Percentiles rank a stretch among this genome's conserved stretches.
Conservation (phyloP, 2,797 vertebrate species). For the Phalloptychus januarius region DNA sequence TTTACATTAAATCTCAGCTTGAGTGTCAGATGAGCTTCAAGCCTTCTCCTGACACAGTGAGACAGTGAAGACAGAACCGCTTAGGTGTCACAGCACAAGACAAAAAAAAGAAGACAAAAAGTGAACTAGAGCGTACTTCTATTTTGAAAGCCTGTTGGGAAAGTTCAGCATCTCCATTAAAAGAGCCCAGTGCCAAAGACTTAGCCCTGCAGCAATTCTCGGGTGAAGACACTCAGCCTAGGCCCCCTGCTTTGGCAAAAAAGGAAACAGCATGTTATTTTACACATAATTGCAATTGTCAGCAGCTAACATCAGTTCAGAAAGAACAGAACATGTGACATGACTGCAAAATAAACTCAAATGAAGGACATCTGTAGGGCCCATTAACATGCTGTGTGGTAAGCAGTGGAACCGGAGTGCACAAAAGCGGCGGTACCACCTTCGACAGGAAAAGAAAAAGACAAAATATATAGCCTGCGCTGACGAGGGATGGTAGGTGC, state of each 20-base stretch:
- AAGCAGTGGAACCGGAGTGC: slow-evolving; percentile 55
- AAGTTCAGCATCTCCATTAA: slow-evolving; percentile 59
- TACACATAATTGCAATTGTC: slow-evolving; percentile 94
- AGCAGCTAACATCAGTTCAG: slow-evolving; percentile 87
- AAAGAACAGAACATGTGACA: slow-evolving; percentile 90
- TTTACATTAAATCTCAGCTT: slow-evolving; percentile 75
- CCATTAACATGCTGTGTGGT: slow-evolving; percentile 73
- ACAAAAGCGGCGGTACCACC: slow-evolving; percentile 44
- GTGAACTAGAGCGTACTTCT: slow-evolving; percentile 34
- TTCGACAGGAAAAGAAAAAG: slow-evolving; percentile 66
- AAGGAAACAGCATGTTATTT: slow-evolving; percentile 89
- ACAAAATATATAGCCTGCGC: slow-evolving; percentile 79
- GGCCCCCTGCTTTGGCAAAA: slow-evolving; percentile 82
- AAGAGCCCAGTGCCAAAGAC: slow-evolving; percentile 75
- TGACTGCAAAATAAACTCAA: slow-evolving; percentile 88
- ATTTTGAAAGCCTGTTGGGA: slow-evolving; percentile 42
- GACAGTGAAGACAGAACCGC: slow-evolving; percentile 31
- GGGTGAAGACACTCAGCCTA: slow-evolving; percentile 82
- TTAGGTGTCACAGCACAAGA: slow-evolving; percentile 40
- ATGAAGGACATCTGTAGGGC: slow-evolving; percentile 88
- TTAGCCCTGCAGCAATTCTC: slow-evolving; percentile 87
- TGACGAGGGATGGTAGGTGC: slow-evolving; percentile 74
- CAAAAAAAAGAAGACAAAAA: slow-evolving; percentile 12
- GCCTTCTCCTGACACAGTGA: slow-evolving; percentile 67
- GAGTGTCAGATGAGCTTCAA: slow-evolving; percentile 75